phyloP scores from a whole-genome alignment of 1,140 invertebrate species.

The Heliconius hewitsoni region DNA sequence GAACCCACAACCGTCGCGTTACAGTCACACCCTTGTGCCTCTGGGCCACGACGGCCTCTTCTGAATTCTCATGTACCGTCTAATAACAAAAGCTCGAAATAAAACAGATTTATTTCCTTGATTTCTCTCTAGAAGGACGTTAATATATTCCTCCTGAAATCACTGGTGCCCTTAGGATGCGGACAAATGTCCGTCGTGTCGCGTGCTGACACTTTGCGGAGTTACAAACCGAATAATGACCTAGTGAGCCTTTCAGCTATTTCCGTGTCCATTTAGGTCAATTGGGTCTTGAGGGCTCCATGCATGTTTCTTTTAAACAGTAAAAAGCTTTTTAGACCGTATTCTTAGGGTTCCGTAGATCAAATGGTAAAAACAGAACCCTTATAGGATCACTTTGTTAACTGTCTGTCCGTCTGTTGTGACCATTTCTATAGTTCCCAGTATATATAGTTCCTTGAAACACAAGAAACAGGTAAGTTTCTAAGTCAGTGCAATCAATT shows the following conservation, averaged over 20 bases:
- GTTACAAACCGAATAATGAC: constrained; percentile 74
- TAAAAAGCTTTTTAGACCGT: constrained; percentile 62
- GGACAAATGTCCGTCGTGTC: constrained; percentile 72
- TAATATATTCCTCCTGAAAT: constrained; percentile 74
- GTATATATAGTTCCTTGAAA: too few species aligned
- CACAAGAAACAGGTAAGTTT: too few species aligned
- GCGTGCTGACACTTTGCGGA: constrained; percentile 68
- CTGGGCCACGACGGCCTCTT: too few species aligned
- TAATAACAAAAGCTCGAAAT: constrained; percentile 45
- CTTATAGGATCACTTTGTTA: too few species aligned
- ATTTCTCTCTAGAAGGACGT: constrained; percentile 64
- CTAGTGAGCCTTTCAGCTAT: constrained; percentile 72
- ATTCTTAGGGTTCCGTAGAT: constrained; percentile 23
- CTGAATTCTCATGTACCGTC: neutral
- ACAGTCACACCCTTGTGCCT: too few species aligned
- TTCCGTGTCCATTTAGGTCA: constrained; percentile 77
- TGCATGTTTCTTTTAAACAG: constrained; percentile 60
- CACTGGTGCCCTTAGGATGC: constrained; percentile 75
- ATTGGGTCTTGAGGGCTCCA: constrained; percentile 68
- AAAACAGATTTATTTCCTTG: constrained; percentile 67
- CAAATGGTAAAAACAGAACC: too few species aligned
- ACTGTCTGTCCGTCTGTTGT: too few species aligned
- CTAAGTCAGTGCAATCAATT: too few species aligned
- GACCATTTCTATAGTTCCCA: too few species aligned
- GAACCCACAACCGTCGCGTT: too few species aligned